These are phyloP conservation scores for Propithecus perrieri DNA, from an alignment of 2,797 vertebrate genomes.

Conservation along the genomic window DNA sequence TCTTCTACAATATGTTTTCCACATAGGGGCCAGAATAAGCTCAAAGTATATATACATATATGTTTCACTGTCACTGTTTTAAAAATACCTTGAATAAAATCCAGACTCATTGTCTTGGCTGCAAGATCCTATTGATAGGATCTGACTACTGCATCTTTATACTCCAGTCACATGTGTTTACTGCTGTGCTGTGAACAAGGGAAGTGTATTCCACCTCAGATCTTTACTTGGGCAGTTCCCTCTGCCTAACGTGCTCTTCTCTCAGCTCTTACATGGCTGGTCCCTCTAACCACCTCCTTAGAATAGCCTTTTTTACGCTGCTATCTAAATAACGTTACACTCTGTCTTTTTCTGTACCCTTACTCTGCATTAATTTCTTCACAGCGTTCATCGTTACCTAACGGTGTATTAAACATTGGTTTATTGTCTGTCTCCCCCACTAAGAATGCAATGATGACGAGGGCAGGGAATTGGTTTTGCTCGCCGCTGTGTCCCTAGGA, in stretches of 20 bases:
- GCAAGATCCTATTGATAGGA: background rate
- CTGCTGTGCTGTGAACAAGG: background rate
- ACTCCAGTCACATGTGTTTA: background rate
- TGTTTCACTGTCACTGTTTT: background rate
- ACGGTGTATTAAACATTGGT: background rate
- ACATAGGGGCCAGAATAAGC: background rate
- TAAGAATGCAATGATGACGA: background rate
- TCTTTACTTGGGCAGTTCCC: background rate
- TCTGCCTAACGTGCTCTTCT: background rate
- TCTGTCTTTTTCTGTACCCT: background rate
- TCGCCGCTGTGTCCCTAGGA: background rate
- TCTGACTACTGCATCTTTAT: background rate
- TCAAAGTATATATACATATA: background rate
- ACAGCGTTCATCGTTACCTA: background rate
- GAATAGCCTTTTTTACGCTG: background rate
- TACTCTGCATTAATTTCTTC: conserved; percentile 28
- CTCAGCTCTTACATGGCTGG: background rate
- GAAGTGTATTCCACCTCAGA: background rate
- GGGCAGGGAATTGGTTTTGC: background rate
- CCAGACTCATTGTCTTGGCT: background rate
- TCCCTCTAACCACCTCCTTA: background rate
- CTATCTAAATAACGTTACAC: background rate
- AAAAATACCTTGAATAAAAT: background rate
- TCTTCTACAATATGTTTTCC: background rate
- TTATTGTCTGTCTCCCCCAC: background rate